phyloP scores from a whole-genome alignment of 2,113 vertebrate species.

The Oplegnathus fasciatus region DNA sequence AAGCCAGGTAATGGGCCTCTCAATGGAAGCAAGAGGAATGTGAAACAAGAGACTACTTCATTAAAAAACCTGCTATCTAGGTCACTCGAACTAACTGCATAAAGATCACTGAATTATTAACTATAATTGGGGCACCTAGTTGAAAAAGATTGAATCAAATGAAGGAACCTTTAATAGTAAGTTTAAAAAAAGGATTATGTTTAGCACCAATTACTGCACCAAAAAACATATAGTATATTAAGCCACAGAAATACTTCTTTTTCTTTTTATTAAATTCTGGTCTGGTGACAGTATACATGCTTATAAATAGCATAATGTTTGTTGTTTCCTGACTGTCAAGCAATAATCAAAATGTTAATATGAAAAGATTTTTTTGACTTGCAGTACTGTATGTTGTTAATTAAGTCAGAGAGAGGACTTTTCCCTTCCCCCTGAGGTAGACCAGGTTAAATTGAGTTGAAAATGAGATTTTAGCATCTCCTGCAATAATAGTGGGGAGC shows the following conservation, averaged over 20 bases:
- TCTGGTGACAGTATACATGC: not conserved
- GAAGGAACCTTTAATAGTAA: conserved; percentile 42
- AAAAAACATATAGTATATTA: not conserved
- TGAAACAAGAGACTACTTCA: conserved; percentile 69
- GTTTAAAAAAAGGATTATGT: conserved; percentile 34
- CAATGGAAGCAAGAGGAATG: conserved; percentile 60
- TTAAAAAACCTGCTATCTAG: conserved; percentile 78
- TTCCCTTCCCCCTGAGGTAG: conserved; percentile 73
- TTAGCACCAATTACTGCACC: conserved; percentile 7
- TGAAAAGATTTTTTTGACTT: conserved; percentile 36
- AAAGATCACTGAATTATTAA: conserved; percentile 84
- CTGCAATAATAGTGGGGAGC: conserved; percentile 84
- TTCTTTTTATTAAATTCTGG: not conserved
- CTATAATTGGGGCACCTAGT: conserved; percentile 78
- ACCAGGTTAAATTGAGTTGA: conserved; percentile 89
- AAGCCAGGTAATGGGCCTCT: conserved; percentile 64
- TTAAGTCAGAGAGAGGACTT: conserved; percentile 72
- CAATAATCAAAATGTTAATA: conserved; percentile 39
- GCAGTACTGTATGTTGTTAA: conserved; percentile 59
- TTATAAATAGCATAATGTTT: conserved; percentile 2
- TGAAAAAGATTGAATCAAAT: conserved; percentile 73
- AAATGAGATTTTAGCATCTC: conserved; percentile 88
- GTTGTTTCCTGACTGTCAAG: conserved; percentile 28
- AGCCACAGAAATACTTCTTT: conserved; percentile 7
- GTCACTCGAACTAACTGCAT: conserved; percentile 81